phyloP scores from a whole-genome alignment of 2,888 invertebrate genomes.

The Odontothrips loti region DNA sequence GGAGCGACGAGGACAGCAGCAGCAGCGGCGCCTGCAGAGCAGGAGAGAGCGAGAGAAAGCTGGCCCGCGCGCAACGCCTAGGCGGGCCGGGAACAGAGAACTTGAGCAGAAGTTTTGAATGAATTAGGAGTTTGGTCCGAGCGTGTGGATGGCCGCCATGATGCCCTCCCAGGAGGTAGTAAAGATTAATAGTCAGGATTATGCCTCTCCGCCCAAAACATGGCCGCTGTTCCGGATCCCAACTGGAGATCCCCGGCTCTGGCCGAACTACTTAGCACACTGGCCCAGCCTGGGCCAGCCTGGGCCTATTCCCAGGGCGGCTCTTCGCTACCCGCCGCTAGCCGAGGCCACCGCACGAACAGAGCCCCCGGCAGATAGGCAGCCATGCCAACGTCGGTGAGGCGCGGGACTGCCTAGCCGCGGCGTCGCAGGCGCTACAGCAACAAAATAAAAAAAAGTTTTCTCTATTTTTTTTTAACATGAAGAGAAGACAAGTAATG shows the following conservation, averaged over 20 bases:
- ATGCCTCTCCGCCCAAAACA: not conserved
- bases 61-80: no score
- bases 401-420: not conserved
- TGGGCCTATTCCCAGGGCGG: no score
- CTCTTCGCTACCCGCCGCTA: no score
- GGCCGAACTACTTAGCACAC: not conserved
- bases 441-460: no score
- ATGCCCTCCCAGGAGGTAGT: not conserved
- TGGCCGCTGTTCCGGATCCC: not conserved
- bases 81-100: not conserved
- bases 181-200: constrained; percentile 3
- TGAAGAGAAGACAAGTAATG: no score
- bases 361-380: no score
- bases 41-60: not conserved
- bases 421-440: no score
- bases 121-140: constrained; percentile 16
- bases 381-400: not conserved
- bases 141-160: not conserved
- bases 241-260: not conserved
- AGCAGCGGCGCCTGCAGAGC: no score
- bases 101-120: constrained; percentile 22
- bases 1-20: not conserved
- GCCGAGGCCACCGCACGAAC: no score
- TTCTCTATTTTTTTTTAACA: no score
- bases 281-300: no score